These are phyloP conservation scores for Spermophilus dauricus DNA, from an alignment of 2,113 vertebrate species.

Conservation along the genomic window DNA sequence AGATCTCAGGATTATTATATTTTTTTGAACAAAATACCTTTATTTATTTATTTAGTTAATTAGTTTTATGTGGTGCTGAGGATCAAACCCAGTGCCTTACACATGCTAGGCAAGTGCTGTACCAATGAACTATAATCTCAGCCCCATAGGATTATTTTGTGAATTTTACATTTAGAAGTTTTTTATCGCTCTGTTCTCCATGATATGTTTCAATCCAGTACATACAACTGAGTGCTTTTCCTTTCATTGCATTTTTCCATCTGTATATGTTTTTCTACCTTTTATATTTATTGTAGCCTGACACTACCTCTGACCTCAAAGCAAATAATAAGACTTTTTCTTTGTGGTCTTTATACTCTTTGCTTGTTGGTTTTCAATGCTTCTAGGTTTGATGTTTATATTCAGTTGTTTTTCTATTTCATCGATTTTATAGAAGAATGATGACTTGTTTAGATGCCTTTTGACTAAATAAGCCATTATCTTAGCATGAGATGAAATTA, in stretches of 20 bases:
- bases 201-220: not conserved
- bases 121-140: too few species aligned
- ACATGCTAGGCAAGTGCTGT: too few species aligned
- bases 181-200: not conserved
- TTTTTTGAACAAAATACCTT: too few species aligned
- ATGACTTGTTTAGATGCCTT: constrained; percentile 18
- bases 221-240: not conserved
- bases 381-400: constrained; percentile 51
- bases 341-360: not conserved
- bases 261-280: not conserved
- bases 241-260: not conserved
- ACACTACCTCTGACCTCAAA: not conserved
- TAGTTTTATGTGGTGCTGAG: too few species aligned
- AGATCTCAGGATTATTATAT: not conserved
- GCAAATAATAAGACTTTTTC: not conserved
- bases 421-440: constrained; percentile 5
- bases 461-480: constrained; percentile 8
- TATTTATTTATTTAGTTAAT: too few species aligned
- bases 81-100: too few species aligned
- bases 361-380: not conserved
- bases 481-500: not conserved
- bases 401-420: constrained; percentile 62
- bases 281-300: constrained; percentile 26
- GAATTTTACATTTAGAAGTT: not conserved
- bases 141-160: not conserved